A percentile compares a stretch with the other conserved stretches of the same genome.
phyloP scores from a whole-genome alignment of 2,113 vertebrate species.

The Bolborhynchus lineola region DNA sequence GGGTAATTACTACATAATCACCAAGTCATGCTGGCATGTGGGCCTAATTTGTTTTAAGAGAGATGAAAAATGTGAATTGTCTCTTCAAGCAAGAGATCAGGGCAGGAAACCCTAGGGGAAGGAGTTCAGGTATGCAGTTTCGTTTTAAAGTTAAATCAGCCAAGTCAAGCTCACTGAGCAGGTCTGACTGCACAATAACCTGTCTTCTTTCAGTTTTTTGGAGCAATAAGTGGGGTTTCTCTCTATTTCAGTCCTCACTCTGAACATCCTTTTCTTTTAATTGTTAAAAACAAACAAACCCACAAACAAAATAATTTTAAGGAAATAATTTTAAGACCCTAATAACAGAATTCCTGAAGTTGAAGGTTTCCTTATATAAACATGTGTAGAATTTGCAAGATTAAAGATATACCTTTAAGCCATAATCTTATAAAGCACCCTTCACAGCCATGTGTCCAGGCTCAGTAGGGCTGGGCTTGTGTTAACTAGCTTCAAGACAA shows the following conservation, averaged over 20 bases:
- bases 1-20: conserved; percentile 23
- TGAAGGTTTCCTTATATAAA: not conserved
- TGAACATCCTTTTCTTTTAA: not conserved
- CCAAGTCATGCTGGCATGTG: conserved; percentile 20
- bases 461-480: not conserved
- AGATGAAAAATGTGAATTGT: conserved; percentile 26
- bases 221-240: not conserved
- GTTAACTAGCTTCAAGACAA: not conserved
- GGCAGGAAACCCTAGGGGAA: conserved; percentile 25
- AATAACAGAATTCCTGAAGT: not conserved
- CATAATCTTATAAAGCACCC: not conserved
- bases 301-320: too few species aligned
- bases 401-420: not conserved
- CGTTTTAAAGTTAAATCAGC: conserved; percentile 19
- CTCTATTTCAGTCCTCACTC: not conserved
- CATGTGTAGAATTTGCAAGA: not conserved
- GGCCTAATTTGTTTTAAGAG: conserved; percentile 42
- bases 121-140: not conserved
- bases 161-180: not conserved
- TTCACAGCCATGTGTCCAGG: not conserved
- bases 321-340: not conserved
- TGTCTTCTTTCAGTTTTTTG: not conserved
- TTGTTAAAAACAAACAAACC: not conserved
- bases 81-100: conserved; percentile 13
- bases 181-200: not conserved